A percentile compares a stretch with the other conserved stretches of the same genome.
phyloP scores from a whole-genome alignment of 2,888 invertebrate species.

The Leucania comma region DNA sequence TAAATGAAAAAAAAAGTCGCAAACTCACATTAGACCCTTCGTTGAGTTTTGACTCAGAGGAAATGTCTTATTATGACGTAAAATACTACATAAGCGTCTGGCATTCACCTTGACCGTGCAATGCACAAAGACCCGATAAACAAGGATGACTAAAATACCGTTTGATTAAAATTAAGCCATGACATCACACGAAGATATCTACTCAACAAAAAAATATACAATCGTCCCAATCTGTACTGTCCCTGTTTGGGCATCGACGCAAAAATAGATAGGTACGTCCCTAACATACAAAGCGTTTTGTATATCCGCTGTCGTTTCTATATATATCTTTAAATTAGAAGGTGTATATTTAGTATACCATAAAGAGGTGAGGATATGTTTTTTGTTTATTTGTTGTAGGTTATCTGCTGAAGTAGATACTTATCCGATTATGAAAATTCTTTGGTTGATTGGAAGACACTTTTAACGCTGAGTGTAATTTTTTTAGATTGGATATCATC shows the following conservation, averaged over 20 bases:
- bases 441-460: not conserved
- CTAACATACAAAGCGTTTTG: slow-evolving; percentile 34
- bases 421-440: not conserved
- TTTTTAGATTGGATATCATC: no score
- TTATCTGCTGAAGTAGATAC: not conserved
- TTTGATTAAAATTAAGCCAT: slow-evolving; percentile 37
- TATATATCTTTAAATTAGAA: slow-evolving; percentile 1
- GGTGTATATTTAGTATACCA: not conserved
- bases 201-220: slow-evolving; percentile 40
- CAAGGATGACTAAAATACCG: slow-evolving; percentile 27
- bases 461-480: no score
- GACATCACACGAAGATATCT: slow-evolving; percentile 47
- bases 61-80: not conserved
- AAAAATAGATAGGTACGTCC: slow-evolving; percentile 16
- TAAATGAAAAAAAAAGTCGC: no score
- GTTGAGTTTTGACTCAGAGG: not conserved
- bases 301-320: slow-evolving; percentile 39
- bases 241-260: slow-evolving; percentile 50
- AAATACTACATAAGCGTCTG: not conserved
- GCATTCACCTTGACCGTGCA: slow-evolving; percentile 33
- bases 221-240: slow-evolving; percentile 34
- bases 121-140: slow-evolving; percentile 23
- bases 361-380: no score
- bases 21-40: no score
- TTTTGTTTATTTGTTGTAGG: not conserved